These are phyloP conservation scores for Aporophyla lueneburgensis DNA, from an alignment of 2,888 invertebrate species.

Conservation along the genomic window DNA sequence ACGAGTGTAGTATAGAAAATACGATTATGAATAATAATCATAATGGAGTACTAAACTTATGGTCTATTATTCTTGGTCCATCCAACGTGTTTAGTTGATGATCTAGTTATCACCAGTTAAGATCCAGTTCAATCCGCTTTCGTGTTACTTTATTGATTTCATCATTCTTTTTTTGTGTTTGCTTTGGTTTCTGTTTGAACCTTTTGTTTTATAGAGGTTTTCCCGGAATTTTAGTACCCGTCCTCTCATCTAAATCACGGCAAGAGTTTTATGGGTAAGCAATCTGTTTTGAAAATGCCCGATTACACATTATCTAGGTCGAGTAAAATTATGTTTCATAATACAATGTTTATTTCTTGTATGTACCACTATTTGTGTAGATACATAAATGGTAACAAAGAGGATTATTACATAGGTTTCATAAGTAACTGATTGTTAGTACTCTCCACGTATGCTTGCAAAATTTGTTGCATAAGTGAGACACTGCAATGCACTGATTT, in stretches of 20 bases:
- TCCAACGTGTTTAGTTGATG: constrained; percentile 3
- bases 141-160: constrained; percentile 9
- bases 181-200: constrained; percentile 8
- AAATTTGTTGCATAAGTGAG: constrained; percentile 80
- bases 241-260: constrained; percentile 8
- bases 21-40: constrained; percentile 33
- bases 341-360: background rate
- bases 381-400: constrained; percentile 22
- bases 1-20: constrained; percentile 30
- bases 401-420: constrained; percentile 53
- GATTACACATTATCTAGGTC: background rate
- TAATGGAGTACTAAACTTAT: constrained; percentile 8
- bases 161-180: background rate
- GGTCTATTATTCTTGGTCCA: constrained; percentile 22
- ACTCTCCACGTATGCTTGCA: constrained; percentile 76
- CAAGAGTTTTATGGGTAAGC: constrained; percentile 1
- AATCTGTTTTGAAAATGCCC: background rate
- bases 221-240: background rate
- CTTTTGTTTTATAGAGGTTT: constrained; percentile 29
- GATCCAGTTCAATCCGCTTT: constrained; percentile 10
- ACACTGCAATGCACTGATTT: constrained; percentile 85
- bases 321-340: background rate
- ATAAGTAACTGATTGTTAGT: constrained; percentile 52
- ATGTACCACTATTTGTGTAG: background rate
- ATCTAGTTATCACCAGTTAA: constrained; percentile 1